Evolutionary conservation across 2,888 invertebrate genomes (phyloP).

Genomic region (Julus scandinavius): DNA sequence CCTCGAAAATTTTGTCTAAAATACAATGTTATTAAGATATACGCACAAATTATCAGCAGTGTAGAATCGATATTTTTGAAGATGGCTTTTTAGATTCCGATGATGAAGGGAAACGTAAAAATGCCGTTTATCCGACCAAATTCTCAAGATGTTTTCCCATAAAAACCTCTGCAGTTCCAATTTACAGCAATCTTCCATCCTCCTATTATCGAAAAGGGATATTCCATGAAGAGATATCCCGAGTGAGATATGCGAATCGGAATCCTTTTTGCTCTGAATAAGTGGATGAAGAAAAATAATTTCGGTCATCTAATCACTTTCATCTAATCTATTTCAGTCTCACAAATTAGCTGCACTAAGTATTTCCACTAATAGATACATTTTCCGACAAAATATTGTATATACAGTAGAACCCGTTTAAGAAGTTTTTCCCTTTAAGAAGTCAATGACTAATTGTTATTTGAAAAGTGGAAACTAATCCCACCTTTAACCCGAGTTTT

Average conservation of each 20-base stretch:
- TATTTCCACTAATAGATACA: no score
- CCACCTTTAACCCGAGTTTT: no score
- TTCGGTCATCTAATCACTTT: no score
- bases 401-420: no score
- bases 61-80: slow-evolving; percentile 48
- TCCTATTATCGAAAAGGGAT: slow-evolving; percentile 21
- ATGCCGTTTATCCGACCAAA: slow-evolving; percentile 15
- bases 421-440: no score
- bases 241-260: neutral
- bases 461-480: no score
- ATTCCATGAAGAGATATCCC: slow-evolving; percentile 47
- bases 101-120: slow-evolving; percentile 47
- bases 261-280: slow-evolving; percentile 47
- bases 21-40: neutral
- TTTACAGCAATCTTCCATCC: neutral
- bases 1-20: neutral
- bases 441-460: no score
- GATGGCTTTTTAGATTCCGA: slow-evolving; percentile 22
- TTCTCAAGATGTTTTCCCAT: slow-evolving; percentile 35
- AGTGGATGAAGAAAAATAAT: neutral
- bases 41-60: slow-evolving; percentile 47
- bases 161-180: slow-evolving; percentile 34
- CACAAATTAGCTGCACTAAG: no score
- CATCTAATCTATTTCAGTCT: no score
- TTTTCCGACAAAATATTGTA: no score